Conservation (phyloP, 2,797 vertebrate species). For the Hemibagrus guttatus region DNA sequence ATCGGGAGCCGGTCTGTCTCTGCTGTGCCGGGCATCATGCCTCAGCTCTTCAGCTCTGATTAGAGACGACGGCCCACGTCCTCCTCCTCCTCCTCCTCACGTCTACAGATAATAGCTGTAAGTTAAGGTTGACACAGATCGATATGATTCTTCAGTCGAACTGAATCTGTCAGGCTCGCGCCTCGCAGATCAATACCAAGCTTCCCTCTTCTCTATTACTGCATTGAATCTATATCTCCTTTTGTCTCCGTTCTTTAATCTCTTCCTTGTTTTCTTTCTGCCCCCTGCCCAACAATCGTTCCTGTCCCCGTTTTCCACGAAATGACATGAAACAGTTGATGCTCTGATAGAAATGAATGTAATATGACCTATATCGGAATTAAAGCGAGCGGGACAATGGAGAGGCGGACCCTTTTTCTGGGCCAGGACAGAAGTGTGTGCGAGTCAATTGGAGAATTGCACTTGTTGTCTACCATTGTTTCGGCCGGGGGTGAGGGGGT, state of each 20-base stretch:
- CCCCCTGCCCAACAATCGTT: slow-evolving; percentile 26
- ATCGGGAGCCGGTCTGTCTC: slow-evolving; percentile 65
- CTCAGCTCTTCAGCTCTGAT: slow-evolving; percentile 83
- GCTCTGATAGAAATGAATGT: slow-evolving; percentile 78
- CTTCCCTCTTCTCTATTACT: slow-evolving; percentile 85
- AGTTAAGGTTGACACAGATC: slow-evolving; percentile 96
- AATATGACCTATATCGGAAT: slow-evolving; percentile 89
- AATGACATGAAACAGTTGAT: slow-evolving; percentile 80
- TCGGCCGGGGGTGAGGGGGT: slow-evolving; percentile 12
- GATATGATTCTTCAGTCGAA: slow-evolving; percentile 91
- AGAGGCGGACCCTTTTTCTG: slow-evolving; percentile 70
- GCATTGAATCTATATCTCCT: slow-evolving; percentile 90
- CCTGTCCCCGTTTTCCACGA: slow-evolving; percentile 68
- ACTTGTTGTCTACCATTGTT: slow-evolving; percentile 60
- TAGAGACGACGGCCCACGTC: slow-evolving; percentile 79
- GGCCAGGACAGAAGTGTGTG: slow-evolving; percentile 73
- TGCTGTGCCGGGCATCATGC: slow-evolving; percentile 55
- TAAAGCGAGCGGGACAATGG: slow-evolving; percentile 76
- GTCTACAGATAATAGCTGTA: slow-evolving; percentile 87
- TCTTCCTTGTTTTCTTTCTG: slow-evolving; percentile 68
- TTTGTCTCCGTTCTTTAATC: slow-evolving; percentile 92
- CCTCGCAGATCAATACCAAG: slow-evolving; percentile 91
- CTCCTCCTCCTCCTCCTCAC: slow-evolving; percentile 63
- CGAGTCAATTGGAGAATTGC: slow-evolving; percentile 83
- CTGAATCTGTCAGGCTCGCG: slow-evolving; percentile 90